Evolutionary conservation across 2,888 invertebrate genomes (phyloP).

Genomic region (Cantharis rustica): DNA sequence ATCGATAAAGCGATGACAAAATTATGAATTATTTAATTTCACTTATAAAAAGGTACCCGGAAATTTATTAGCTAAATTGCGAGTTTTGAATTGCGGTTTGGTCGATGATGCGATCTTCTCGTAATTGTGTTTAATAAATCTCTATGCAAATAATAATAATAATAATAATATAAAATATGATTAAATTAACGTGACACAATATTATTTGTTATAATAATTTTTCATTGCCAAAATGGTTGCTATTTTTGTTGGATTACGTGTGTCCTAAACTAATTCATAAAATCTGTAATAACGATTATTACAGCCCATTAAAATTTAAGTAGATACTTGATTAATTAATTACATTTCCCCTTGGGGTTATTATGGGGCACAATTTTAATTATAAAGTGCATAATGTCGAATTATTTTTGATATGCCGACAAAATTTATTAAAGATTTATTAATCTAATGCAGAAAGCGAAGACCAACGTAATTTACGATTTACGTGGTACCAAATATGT

Average conservation of each 20-base stretch:
- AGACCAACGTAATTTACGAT: neutral
- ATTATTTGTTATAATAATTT: neutral
- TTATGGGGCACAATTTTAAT: neutral
- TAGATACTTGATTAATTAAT: neutral
- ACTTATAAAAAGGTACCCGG: neutral
- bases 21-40: neutral
- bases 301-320: neutral
- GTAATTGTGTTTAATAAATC: neutral
- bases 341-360: neutral
- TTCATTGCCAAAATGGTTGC: neutral
- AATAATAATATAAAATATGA: neutral
- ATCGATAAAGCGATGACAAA: neutral
- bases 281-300: neutral
- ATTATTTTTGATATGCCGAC: neutral
- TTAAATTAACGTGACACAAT: neutral
- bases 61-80: neutral
- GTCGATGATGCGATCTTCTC: neutral
- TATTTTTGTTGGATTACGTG: neutral
- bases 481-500: slow-evolving; percentile 4
- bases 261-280: neutral
- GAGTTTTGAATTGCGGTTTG: neutral
- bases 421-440: neutral
- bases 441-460: neutral
- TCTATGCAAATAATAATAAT: neutral
- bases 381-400: neutral